Evolutionary conservation across 1,140 invertebrate species (phyloP).

Genomic region (Brachionus asplanchnoidis): DNA sequence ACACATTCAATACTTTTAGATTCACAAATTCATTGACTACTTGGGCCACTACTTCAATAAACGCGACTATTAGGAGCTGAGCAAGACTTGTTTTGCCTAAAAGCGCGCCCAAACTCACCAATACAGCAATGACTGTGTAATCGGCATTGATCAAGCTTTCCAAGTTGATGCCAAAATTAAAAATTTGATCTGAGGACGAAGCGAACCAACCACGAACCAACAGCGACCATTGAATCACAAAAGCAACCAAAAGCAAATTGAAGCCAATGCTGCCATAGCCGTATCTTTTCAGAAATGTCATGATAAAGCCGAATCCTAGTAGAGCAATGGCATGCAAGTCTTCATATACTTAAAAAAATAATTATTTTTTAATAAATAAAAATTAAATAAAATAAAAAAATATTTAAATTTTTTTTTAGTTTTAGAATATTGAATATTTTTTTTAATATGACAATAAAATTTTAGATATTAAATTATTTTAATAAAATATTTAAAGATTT

Average conservation of each 20-base stretch:
- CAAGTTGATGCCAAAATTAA: neutral
- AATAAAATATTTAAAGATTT: too few species aligned
- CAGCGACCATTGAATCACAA: conserved; percentile 44
- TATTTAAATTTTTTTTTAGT: too few species aligned
- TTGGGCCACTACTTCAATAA: conserved; percentile 70
- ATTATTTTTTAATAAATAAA: neutral
- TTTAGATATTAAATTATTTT: too few species aligned
- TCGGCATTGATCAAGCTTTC: conserved; percentile 73
- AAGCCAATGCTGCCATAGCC: conserved; percentile 54
- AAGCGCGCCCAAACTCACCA: conserved; percentile 85
- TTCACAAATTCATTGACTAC: conserved; percentile 74
- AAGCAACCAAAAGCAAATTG: conserved; percentile 44
- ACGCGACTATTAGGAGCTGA: conserved; percentile 74
- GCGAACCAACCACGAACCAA: conserved; percentile 42
- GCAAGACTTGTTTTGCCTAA: conserved; percentile 77
- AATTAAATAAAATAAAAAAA: neutral
- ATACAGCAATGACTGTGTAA: conserved; percentile 76
- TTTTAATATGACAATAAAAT: too few species aligned
- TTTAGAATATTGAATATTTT: too few species aligned
- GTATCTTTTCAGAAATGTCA: conserved; percentile 83
- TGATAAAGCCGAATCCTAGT: conserved; percentile 85
- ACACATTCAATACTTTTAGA: conserved; percentile 53
- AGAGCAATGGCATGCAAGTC: conserved; percentile 75
- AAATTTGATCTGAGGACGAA: neutral
- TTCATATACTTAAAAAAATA: conserved; percentile 44